Evolutionary conservation across 2,888 invertebrate species (phyloP), one percentile per base, ranked within the genome.

Genomic region (Pimpla rufipes): DNA sequence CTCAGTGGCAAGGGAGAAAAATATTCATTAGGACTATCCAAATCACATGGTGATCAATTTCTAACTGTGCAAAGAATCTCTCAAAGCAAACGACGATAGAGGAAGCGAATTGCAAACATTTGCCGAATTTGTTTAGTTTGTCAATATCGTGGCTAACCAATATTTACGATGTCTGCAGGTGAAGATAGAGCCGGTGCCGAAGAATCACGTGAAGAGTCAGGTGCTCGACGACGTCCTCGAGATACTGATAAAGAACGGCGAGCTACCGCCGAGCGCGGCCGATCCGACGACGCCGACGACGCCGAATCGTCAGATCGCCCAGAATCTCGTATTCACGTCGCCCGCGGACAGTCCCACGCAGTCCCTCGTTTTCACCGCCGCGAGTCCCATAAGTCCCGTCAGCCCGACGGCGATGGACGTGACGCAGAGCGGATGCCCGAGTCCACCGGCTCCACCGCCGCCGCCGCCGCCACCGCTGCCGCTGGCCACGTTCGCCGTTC

Each of bases 141-240:
- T 29, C 4, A 59, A n/a, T 35, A 35, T 13, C 29, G 35, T 59
- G 2, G 35, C 23, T n/a, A 59, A 59, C 10, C 1, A 11, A 59
- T 59, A 35, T 59, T 59, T 59, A n/a, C 16, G 6, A 59, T 59
- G 13, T 35, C 78, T 81, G 8, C 66, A 93, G 92, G 93, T 92
- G 4, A 93, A 93, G 81, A 90, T 92, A 59, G 93, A 87, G 93
- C 94, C 89, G 90, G 94, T 90, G 35, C 91, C 91, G 91, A 93
- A 93, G 78, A 92, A 87, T 79, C 90, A 92, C 77, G 90, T 93
- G 37, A 96, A 96, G 91, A 97, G 97, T 90, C 97, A 97, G 92
- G 96, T 96, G 75, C 97, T 98, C 90, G 98, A 98, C 91, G 98
- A 99, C 93, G 98, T 99, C 0, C 94, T 99, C 75, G 98, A 99